Conservation (phyloP, 2,113 vertebrate species). For the Bos taurus region ARS-UCD2.0 NC_037332.1:11143501-11144000, state of each 20-base stretch:
- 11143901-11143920: not conserved
- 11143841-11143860: constrained; percentile 15
- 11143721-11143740: not conserved
- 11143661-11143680: not conserved
- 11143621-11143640: not conserved
- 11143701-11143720: not conserved
- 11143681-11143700: not conserved
- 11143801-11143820: not conserved
- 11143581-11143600: not conserved
- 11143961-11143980: not conserved
- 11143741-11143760: not conserved
- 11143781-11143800: not conserved
- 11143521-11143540: not conserved
- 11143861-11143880: not conserved
- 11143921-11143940: not conserved
- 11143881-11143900: not conserved
- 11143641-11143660: not conserved
- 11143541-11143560: not conserved
- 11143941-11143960: not conserved
- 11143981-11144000: not conserved
- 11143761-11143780: not conserved
- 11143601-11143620: not conserved
- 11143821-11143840: not conserved
- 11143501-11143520: not conserved
- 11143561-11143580: not conserved